phyloP scores from a whole-genome alignment of 2,888 invertebrate species.

The Drosophila mayaguana region DNA sequence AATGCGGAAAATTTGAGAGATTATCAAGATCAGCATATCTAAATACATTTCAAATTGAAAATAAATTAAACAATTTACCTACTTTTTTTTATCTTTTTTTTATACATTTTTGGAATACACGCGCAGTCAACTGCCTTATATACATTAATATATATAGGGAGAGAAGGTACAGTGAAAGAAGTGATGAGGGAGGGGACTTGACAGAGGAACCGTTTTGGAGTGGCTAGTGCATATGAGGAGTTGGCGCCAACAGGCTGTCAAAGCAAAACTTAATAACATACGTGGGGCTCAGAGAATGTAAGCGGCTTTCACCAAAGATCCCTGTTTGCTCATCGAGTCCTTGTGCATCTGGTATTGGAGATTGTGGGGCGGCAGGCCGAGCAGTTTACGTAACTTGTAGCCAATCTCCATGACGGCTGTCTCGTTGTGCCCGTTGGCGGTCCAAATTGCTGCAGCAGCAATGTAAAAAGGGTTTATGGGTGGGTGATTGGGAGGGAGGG shows the following conservation, averaged over 20 bases:
- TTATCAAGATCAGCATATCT: no score
- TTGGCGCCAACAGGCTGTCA: slow-evolving; percentile 4
- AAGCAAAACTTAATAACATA: slow-evolving; percentile 14
- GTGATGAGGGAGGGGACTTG: not conserved
- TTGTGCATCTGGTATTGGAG: slow-evolving; percentile 91
- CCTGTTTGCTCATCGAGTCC: slow-evolving; percentile 93
- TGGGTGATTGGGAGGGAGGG: not conserved
- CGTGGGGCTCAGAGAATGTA: slow-evolving; percentile 68
- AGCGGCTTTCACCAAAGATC: slow-evolving; percentile 89
- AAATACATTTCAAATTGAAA: no score
- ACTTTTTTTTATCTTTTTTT: slow-evolving; percentile 28
- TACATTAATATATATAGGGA: not conserved
- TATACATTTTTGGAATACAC: slow-evolving; percentile 61
- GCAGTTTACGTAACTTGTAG: slow-evolving; percentile 92
- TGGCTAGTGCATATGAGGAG: not conserved
- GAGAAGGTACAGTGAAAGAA: not conserved
- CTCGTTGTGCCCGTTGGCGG: slow-evolving; percentile 91
- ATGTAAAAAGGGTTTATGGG: not conserved
- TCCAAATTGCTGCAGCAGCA: slow-evolving; percentile 90
- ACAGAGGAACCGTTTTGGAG: not conserved
- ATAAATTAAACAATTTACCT: not conserved
- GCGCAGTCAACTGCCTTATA: slow-evolving; percentile 19
- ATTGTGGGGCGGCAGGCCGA: slow-evolving; percentile 87
- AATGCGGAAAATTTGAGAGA: no score
- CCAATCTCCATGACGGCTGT: slow-evolving; percentile 94